Base-by-base conservation (phyloP, 2,113 vertebrate species). In the Psilopsiagon aymara region DNA sequence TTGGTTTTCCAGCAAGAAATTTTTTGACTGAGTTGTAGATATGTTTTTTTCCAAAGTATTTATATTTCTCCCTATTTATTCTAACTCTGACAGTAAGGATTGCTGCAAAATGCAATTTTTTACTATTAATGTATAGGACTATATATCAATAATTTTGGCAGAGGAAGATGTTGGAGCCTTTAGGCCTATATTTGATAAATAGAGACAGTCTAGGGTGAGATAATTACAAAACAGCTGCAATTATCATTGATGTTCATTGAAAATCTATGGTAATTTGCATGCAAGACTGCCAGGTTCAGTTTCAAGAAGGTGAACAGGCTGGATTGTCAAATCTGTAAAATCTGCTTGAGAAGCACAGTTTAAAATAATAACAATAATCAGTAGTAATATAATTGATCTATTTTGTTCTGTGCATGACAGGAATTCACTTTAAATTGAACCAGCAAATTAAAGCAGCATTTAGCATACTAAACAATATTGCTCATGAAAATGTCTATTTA, bases 341-440 rank as follows among this genome's bases (percentile, higher is more conserved):
- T 94, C 87, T 97, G 73, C 95, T 95, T 70, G 91, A 94, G 95
- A 88, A 96, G 95, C 94, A 92, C 49, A 76, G 93, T 96, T 94
- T 95, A 92, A 97, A 97, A 97, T 96, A 95, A 96, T 94, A 94
- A 93, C 91, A 96, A 96, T 94, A 94, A 97, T 97, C 96, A 97
- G 95, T 59, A 88, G 76, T 90, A 94, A 94, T 95, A 94, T 84
- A 97, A 96, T 97, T 96, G 95, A 95, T 97, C 93, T 96, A 82
- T 92, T 95, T 97, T 90, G 80, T 88, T 90, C 85, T n/a, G 73
- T 95, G 80, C 87, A 80, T 94, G 94, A 96, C 95, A 96, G 96
- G 94, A 97, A 95, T 93, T 95, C 86, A 86, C 85, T 97, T 93
- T 63, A 81, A 92, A 96, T 82, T 81, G 95, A 95, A 80, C 76